A percentile compares a stretch with the other conserved stretches of the same genome.
Conservation (phyloP, 2,797 vertebrate species). For the Calcarius lapponicus region DNA sequence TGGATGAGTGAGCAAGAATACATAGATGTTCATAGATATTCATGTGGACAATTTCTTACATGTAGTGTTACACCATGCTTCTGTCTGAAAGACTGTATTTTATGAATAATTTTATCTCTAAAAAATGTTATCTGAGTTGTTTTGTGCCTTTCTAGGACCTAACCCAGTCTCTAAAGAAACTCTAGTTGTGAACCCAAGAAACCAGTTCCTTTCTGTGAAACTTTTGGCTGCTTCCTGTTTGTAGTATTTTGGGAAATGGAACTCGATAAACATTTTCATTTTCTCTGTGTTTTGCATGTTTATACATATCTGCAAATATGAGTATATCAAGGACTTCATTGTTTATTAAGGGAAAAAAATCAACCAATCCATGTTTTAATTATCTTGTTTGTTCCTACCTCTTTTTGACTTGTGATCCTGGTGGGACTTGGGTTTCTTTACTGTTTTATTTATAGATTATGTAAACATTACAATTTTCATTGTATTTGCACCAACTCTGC, state of each 20-base stretch:
- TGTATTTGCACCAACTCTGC: constrained; percentile 11
- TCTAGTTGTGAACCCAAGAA: background rate
- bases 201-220: background rate
- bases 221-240: background rate
- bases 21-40: background rate
- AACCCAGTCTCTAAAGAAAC: background rate
- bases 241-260: constrained; percentile 6
- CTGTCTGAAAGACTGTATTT: background rate
- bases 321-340: background rate
- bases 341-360: background rate
- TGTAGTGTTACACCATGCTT: background rate
- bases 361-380: background rate
- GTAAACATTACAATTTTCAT: constrained; percentile 16
- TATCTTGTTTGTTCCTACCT: background rate
- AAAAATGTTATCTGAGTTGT: background rate
- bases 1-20: background rate
- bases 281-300: background rate
- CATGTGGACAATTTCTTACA: background rate
- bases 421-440: background rate
- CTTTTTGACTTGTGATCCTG: background rate
- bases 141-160: background rate
- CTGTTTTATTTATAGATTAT: constrained; percentile 31
- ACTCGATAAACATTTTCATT: background rate
- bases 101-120: background rate
- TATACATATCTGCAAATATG: background rate